These are phyloP conservation scores for Eulemur rubriventer DNA, from an alignment of 2,797 vertebrate genomes.

Conservation along the genomic window DNA sequence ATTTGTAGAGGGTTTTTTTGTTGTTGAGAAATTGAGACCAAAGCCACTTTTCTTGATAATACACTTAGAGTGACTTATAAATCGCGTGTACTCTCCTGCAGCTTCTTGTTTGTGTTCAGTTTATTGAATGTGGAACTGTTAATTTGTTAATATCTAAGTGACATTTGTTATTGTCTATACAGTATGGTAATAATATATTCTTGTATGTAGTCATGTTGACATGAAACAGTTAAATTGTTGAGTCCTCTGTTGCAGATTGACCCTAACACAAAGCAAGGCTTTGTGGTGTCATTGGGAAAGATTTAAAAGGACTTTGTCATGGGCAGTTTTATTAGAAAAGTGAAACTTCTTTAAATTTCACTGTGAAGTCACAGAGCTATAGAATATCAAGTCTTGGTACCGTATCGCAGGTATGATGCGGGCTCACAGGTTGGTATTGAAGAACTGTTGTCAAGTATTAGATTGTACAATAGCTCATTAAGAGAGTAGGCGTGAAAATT, in stretches of 20 bases:
- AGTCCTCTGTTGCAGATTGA: background rate
- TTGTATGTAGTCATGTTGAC: background rate
- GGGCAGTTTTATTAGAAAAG: slow-evolving; percentile 2
- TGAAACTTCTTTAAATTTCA: background rate
- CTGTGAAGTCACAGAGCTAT: background rate
- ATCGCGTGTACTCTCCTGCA: background rate
- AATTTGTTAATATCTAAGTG: background rate
- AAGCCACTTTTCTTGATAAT: background rate
- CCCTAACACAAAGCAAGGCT: background rate
- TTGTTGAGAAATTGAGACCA: background rate
- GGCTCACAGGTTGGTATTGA: background rate
- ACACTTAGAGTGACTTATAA: background rate
- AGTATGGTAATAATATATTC: background rate
- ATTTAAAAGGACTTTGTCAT: background rate
- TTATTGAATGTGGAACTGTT: background rate
- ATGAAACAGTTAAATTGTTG: background rate
- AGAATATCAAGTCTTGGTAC: background rate
- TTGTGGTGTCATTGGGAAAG: background rate
- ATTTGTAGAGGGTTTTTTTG: background rate
- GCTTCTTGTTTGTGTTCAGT: slow-evolving; percentile 15
- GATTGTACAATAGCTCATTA: background rate
- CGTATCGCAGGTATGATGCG: background rate
- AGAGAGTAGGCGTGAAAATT: background rate
- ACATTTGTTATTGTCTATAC: background rate
- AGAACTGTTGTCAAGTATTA: background rate